Percentiles rank a stretch among this genome's conserved stretches.
Conservation (phyloP, 2,888 invertebrate genomes). For the Bibio marci region DNA sequence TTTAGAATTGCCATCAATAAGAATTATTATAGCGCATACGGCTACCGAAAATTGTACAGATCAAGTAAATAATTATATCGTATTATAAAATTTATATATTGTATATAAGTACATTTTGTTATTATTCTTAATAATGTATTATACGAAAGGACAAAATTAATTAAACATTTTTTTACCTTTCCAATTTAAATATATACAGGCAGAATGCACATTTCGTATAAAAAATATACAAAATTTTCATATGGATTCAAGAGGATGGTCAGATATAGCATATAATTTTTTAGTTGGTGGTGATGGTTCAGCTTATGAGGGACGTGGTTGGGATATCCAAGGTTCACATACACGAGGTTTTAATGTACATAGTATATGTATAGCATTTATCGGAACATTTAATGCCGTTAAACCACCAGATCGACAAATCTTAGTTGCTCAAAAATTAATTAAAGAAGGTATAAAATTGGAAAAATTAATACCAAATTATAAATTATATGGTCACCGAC, state of each 20-base stretch:
- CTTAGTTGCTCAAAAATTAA: constrained; percentile 39
- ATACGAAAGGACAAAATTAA: not conserved
- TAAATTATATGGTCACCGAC: constrained; percentile 48
- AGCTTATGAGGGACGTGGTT: constrained; percentile 56
- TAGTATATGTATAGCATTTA: constrained; percentile 53
- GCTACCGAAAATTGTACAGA: constrained; percentile 36
- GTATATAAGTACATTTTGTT: not conserved
- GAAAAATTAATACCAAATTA: constrained; percentile 46
- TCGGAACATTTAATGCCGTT: constrained; percentile 45
- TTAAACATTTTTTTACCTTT: not conserved
- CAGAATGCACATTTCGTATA: constrained; percentile 37
- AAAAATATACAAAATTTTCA: constrained; percentile 49
- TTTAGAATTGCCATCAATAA: constrained; percentile 28
- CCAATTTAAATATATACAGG: too few species aligned
- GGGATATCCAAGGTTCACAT: constrained; percentile 55
- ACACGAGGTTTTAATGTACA: constrained; percentile 43
- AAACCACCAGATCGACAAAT: constrained; percentile 37
- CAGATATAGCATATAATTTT: constrained; percentile 61
- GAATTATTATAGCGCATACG: constrained; percentile 39
- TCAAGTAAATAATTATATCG: constrained; percentile 16
- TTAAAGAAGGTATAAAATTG: constrained; percentile 40
- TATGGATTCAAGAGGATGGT: constrained; percentile 43
- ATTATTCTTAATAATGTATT: not conserved
- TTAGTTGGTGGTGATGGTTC: constrained; percentile 60
- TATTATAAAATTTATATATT: not conserved